Evolutionary conservation across 1,140 invertebrate species (phyloP).

Genomic region (Musca vetustissima): DNA sequence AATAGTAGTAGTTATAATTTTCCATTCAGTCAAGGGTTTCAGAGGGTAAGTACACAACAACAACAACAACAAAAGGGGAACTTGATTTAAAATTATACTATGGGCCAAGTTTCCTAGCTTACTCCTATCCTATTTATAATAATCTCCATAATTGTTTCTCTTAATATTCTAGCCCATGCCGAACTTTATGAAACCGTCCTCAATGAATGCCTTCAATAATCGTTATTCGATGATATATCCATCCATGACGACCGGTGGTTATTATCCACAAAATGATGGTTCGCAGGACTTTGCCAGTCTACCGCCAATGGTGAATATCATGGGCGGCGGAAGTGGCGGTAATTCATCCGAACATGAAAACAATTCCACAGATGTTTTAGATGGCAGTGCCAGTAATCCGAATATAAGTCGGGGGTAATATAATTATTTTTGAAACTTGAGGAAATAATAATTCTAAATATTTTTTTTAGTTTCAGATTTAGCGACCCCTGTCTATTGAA

Average conservation of each 20-base stretch:
- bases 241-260: slow-evolving; percentile 31
- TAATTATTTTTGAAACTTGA: background rate
- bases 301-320: slow-evolving; percentile 49
- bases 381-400: slow-evolving; percentile 49
- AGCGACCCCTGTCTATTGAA: slow-evolving; percentile 53
- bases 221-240: slow-evolving; percentile 50
- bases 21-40: slow-evolving; percentile 50
- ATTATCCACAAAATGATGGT: slow-evolving; percentile 36
- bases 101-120: too few relatives aligned
- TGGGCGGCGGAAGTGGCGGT: slow-evolving; percentile 33
- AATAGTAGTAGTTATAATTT: slow-evolving; percentile 28
- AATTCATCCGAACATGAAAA: slow-evolving; percentile 44
- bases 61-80: too few relatives aligned
- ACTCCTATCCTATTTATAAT: too few relatives aligned
- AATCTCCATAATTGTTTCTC: background rate
- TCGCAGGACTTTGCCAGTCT: slow-evolving; percentile 50
- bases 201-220: slow-evolving; percentile 37
- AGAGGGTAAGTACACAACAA: slow-evolving; percentile 45
- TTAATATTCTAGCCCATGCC: slow-evolving; percentile 26
- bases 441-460: background rate
- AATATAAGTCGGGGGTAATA: slow-evolving; percentile 46
- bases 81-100: too few relatives aligned
- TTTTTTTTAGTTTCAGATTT: slow-evolving; percentile 45
- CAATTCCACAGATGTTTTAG: slow-evolving; percentile 50
- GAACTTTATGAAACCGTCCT: slow-evolving; percentile 36